Evolutionary conservation across 2,113 vertebrate species (phyloP).

Genomic region (Mus pahari): DNA sequence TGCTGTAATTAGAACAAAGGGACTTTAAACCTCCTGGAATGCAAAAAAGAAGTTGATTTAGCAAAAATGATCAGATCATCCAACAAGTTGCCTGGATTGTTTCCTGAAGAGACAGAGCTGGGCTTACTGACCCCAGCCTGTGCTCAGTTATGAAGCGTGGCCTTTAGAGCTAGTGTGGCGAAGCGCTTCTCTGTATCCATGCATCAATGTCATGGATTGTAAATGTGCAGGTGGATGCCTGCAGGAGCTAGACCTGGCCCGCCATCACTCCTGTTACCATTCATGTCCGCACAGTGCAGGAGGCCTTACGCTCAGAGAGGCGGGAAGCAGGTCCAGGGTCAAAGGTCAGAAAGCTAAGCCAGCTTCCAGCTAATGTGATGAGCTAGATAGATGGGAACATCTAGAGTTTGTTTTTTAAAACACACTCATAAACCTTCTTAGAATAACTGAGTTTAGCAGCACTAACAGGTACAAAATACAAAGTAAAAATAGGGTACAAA

Average conservation of each 20-base stretch:
- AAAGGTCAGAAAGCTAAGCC: not conserved
- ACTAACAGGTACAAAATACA: not conserved
- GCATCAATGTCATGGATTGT: no score
- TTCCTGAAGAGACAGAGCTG: conserved; percentile 54
- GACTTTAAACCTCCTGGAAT: conserved; percentile 23
- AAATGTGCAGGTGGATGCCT: conserved; percentile 42
- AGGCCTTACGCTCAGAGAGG: not conserved
- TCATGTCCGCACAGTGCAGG: not conserved
- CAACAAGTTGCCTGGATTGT: conserved; percentile 55
- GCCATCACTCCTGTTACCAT: not conserved
- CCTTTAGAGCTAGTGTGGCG: conserved; percentile 44
- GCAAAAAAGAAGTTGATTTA: conserved; percentile 55
- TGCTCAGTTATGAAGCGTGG: not conserved
- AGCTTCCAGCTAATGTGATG: not conserved
- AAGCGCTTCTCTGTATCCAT: conserved; percentile 40
- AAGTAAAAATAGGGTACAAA: not conserved
- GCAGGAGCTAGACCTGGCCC: not conserved
- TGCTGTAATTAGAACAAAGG: conserved; percentile 37
- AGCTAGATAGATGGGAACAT: no score
- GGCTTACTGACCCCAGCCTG: conserved; percentile 48
- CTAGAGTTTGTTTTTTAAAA: not conserved
- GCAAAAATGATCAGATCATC: conserved; percentile 41
- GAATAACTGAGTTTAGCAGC: not conserved
- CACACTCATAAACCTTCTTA: not conserved
- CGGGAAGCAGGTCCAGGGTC: not conserved